phyloP scores from a whole-genome alignment of 2,113 vertebrate species.

The Labrus mixtus region DNA sequence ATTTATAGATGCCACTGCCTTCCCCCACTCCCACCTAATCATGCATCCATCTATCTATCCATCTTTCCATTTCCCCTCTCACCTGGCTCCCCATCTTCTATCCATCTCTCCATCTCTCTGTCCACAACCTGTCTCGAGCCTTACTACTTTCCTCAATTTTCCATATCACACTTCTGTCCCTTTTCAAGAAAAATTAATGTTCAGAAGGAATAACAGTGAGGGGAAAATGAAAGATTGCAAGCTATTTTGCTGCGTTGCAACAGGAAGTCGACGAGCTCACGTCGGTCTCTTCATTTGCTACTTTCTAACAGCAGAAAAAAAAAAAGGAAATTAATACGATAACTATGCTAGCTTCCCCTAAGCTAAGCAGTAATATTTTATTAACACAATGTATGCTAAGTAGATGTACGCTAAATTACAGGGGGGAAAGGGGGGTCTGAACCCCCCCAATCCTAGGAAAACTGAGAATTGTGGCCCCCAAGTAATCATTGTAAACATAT shows the following conservation, averaged over 20 bases:
- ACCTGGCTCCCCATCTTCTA: slow-evolving; percentile 38
- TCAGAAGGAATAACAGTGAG: slow-evolving; percentile 18
- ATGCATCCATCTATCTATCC: slow-evolving; percentile 65
- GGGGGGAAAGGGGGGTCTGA: no score
- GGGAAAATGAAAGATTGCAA: not conserved
- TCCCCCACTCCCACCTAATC: slow-evolving; percentile 62
- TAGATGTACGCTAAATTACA: no score
- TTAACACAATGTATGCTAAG: no score
- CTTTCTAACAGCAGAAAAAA: not conserved
- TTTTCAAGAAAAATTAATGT: not conserved
- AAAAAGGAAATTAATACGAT: no score
- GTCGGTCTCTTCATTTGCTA: not conserved
- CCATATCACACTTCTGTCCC: slow-evolving; percentile 29
- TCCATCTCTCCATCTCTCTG: slow-evolving; percentile 51
- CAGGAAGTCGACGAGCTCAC: slow-evolving; percentile 4
- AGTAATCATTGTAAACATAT: no score
- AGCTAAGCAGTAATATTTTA: not conserved
- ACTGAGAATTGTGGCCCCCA: no score
- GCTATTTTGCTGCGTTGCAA: slow-evolving; percentile 38
- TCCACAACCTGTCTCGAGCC: slow-evolving; percentile 44
- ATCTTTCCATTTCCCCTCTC: slow-evolving; percentile 69
- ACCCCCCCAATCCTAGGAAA: no score
- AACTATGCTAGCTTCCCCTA: not conserved
- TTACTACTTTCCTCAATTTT: slow-evolving; percentile 56
- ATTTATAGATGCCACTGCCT: slow-evolving; percentile 67